These are phyloP conservation scores for Himalopsyche japonica DNA, from an alignment of 2,888 invertebrate species.

Conservation along the genomic window DNA sequence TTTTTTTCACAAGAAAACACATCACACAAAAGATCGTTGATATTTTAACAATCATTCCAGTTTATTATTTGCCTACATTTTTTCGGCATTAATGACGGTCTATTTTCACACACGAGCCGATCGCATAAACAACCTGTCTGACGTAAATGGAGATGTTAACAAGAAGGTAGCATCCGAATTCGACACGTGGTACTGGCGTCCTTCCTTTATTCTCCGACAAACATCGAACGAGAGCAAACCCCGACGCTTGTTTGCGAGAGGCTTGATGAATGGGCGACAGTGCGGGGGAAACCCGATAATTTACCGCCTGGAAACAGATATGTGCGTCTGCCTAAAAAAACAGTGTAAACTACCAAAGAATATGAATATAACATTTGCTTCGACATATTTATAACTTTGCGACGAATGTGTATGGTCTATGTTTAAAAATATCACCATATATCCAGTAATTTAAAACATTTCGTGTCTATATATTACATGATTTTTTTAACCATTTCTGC, in stretches of 20 bases:
- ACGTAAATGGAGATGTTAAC: conserved; percentile 38
- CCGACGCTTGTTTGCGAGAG: conserved; percentile 18
- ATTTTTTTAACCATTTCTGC: no score
- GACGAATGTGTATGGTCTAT: background rate
- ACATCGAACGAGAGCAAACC: background rate
- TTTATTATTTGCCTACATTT: background rate
- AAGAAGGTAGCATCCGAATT: conserved; percentile 32
- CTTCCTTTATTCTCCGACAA: conserved; percentile 21
- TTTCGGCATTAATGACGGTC: conserved; percentile 8
- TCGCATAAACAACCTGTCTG: conserved; percentile 29
- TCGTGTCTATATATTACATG: no score
- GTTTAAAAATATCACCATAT: no score
- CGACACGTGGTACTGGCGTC: conserved; percentile 28
- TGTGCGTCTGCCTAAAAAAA: conserved; percentile 25
- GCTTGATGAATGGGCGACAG: conserved; percentile 34
- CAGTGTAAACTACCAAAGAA: background rate
- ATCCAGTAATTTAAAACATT: no score
- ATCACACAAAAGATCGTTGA: background rate
- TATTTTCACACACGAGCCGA: conserved; percentile 21
- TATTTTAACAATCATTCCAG: background rate
- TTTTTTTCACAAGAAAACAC: background rate
- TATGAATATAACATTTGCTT: background rate
- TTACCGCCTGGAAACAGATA: conserved; percentile 37
- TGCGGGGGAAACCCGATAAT: conserved; percentile 36
- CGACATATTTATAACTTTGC: background rate